Evolutionary conservation across 2,797 vertebrate genomes (phyloP).

Genomic region (Microchirus variegatus): DNA sequence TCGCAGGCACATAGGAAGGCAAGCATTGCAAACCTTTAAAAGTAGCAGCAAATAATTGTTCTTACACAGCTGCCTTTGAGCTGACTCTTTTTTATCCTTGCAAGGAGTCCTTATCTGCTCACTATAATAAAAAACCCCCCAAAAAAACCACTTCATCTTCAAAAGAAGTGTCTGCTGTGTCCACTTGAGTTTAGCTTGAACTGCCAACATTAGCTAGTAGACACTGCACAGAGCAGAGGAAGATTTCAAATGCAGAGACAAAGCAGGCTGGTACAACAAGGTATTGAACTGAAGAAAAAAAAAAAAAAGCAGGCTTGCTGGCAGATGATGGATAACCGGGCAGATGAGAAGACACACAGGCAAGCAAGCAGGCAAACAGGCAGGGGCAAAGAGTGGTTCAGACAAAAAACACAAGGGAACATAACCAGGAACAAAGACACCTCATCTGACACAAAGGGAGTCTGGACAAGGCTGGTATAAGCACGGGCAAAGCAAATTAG

Average conservation of each 20-base stretch:
- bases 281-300: too few species aligned
- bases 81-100: not conserved
- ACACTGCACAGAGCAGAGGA: too few species aligned
- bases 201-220: too few species aligned
- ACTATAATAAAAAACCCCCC: not conserved
- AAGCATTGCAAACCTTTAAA: too few species aligned
- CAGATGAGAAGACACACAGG: not conserved
- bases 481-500: not conserved
- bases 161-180: not conserved
- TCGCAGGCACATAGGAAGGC: too few species aligned
- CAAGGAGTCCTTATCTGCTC: not conserved
- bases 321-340: not conserved
- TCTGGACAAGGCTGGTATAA: not conserved
- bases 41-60: too few species aligned
- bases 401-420: not conserved
- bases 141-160: not conserved
- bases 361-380: not conserved
- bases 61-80: too few species aligned
- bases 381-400: not conserved
- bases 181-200: not conserved
- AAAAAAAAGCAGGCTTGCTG: too few species aligned
- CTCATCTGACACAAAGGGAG: not conserved
- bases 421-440: not conserved
- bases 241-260: too few species aligned
- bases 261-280: too few species aligned